Evolutionary conservation across 2,113 vertebrate genomes (phyloP).

Genomic region (Bos taurus): DNA sequence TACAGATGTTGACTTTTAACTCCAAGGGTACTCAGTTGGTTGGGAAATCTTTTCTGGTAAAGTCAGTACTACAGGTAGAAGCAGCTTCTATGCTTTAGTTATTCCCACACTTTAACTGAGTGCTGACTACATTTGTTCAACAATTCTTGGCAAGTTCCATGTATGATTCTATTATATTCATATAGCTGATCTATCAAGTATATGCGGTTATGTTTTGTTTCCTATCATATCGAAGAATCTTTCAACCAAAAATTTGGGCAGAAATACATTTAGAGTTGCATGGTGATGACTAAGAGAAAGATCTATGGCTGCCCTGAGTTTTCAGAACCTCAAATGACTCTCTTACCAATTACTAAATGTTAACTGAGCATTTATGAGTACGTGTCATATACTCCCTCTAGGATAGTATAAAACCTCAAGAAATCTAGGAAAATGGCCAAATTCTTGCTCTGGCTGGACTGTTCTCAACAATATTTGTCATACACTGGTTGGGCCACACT

Average conservation of each 20-base stretch:
- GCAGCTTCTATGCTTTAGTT: not conserved
- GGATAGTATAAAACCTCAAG: not conserved
- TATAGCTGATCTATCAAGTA: not conserved
- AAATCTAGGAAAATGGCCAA: slow-evolving; percentile 6
- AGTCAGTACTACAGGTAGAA: too few species aligned
- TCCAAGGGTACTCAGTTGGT: not conserved
- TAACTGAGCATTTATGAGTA: not conserved
- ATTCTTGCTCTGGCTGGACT: slow-evolving; percentile 12
- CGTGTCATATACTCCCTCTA: not conserved
- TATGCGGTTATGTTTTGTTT: not conserved
- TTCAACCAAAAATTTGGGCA: not conserved
- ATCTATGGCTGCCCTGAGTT: not conserved
- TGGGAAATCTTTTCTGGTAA: not conserved
- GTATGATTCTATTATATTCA: not conserved
- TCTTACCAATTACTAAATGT: not conserved
- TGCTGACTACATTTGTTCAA: too few species aligned
- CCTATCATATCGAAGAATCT: not conserved
- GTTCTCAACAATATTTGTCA: not conserved
- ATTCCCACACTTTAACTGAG: fast-evolving
- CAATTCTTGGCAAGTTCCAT: not conserved
- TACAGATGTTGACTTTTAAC: not conserved
- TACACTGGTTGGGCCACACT: not conserved
- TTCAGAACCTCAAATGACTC: not conserved
- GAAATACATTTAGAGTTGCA: not conserved
- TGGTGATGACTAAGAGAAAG: not conserved